Base-by-base conservation (phyloP, 2,888 invertebrate genomes). In the Caenorhabditis plicata region DNA sequence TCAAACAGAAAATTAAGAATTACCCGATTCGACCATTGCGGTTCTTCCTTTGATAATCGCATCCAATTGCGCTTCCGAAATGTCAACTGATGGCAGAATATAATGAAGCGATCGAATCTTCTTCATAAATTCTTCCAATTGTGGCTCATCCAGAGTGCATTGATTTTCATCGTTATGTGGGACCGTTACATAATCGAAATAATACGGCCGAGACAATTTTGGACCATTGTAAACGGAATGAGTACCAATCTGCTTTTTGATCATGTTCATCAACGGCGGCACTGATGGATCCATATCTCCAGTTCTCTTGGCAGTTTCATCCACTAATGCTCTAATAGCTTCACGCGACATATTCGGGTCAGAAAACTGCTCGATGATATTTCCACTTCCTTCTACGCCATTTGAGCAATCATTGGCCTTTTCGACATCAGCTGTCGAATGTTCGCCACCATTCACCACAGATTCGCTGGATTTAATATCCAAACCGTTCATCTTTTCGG, bases 151-250 rank as follows among this genome's bases (percentile, higher is more conserved):
- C 2, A 46, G 26, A n/a, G 53, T 46, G 3, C 47, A 43, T 41
- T 55, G 46, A 13, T 46, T 11, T 17, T 49, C 39, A 33, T 51
- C 47, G 38, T 61, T 55, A 29, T 42, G 35, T 15, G 61, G 61
- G 25, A 43, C 31, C 1, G 55, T 61, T 15, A 51, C 61, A 25
- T 55, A 25, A 22, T 61, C 61, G 31, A 61, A 55, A 22, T 45
- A 61, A 36, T 49, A 61, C 0, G 51, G 51, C 17, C 55, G 40
- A 2, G 61, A 23, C 25, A 61, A 51, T 15, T 48, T 46, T 17
- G 47, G 38, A 9, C 35, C n/a, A n/a, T n/a, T n/a, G n/a, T n/a
- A n/a, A n/a, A 13, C 17, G 36, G 17, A 36, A 13, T 8, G 8
- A 8, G 11, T 13, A 36, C 17, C n/a, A n/a, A n/a, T n/a, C n/a